Evolutionary conservation across 2,113 vertebrate genomes (phyloP).

Genomic region (Paralichthys olivaceus): DNA sequence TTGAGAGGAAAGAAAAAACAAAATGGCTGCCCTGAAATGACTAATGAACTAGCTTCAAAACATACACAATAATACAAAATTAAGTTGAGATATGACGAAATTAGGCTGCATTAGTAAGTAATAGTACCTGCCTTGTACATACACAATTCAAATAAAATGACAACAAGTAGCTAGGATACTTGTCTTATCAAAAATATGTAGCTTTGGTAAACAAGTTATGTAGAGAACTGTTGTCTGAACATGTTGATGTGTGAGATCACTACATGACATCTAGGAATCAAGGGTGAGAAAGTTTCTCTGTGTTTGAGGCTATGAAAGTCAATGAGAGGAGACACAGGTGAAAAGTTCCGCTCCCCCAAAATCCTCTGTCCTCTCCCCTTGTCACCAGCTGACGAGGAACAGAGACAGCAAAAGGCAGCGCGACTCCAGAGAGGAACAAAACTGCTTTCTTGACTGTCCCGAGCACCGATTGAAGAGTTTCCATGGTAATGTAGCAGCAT

Average conservation of each 20-base stretch:
- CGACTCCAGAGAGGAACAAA: slow-evolving; percentile 41
- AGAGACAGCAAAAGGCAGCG: slow-evolving; percentile 65
- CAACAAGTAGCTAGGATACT: slow-evolving; percentile 85
- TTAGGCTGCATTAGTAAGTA: slow-evolving; percentile 81
- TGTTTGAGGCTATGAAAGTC: slow-evolving; percentile 62
- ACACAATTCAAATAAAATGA: slow-evolving; percentile 81
- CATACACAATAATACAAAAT: slow-evolving; percentile 74
- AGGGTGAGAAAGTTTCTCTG: slow-evolving; percentile 41
- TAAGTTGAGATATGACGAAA: slow-evolving; percentile 74
- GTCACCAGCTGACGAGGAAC: slow-evolving; percentile 62
- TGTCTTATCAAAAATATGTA: slow-evolving; percentile 90
- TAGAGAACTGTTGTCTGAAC: slow-evolving; percentile 81
- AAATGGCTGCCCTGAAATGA: slow-evolving; percentile 66
- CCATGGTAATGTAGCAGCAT: slow-evolving; percentile 81
- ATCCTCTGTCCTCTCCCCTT: slow-evolving; percentile 47
- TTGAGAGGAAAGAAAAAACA: slow-evolving; percentile 31
- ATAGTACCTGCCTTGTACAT: slow-evolving; percentile 83
- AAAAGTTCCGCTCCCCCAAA: slow-evolving; percentile 42
- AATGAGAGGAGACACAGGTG: slow-evolving; percentile 52
- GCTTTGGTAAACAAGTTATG: slow-evolving; percentile 89
- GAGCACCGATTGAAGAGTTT: slow-evolving; percentile 79
- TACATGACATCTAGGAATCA: slow-evolving; percentile 81
- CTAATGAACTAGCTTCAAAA: slow-evolving; percentile 73
- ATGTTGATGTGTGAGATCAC: slow-evolving; percentile 81
- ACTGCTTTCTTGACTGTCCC: slow-evolving; percentile 60